Base-by-base conservation (phyloP, 2,797 vertebrate genomes). In the Potorous gilbertii region DNA sequence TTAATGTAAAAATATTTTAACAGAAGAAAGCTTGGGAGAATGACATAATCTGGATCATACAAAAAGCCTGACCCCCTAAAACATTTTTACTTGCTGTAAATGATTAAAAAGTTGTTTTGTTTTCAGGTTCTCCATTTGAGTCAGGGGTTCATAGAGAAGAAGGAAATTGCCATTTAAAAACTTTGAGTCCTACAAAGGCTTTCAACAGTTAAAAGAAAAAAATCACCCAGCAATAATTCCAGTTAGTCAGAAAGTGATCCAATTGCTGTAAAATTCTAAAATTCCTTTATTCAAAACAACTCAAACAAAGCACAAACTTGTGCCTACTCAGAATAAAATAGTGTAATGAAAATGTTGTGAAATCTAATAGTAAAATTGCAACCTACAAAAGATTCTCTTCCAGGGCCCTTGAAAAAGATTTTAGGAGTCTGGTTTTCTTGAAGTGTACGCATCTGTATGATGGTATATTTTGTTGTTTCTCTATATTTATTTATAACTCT, bases 1-100 rank as follows among this genome's bases (percentile, higher is more conserved):
- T 99, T 99, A 99, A 98, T 98, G 95, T 98, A 94, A 96, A 98
- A 96, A 87, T 50, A 97, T 98, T 98, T 98, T 98, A 98, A 97
- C 98, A 98, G 98, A 98, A 98, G 98, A 98, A 98, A 98, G 97
- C 98, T 98, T 93, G 94, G 95, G 96, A 97, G 96, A 97, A 95
- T 94, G 96, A 54, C 98, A 0, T 87, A 59, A 95, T 96, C 93
- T 52, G 90, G 95, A 96, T 0, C n/a, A 8, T 40, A 87, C 40
- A 87, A 81, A 81, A 81, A 81, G 21, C n/a, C 66, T 81, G 59
- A 81, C 21, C n/a, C 3, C n/a, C 6, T 13, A 59, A 16, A 34
- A 90, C 56, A 93, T 90, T 9, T 95, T n/a, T 91, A 11, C 96
- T 94, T 3, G 13, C 92, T 94, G 3, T 59, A 56, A 9, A 56